Percentiles rank a stretch among this genome's conserved stretches.
phyloP scores from a whole-genome alignment of 2,888 invertebrate species.

The Metacarcinus magister region DNA sequence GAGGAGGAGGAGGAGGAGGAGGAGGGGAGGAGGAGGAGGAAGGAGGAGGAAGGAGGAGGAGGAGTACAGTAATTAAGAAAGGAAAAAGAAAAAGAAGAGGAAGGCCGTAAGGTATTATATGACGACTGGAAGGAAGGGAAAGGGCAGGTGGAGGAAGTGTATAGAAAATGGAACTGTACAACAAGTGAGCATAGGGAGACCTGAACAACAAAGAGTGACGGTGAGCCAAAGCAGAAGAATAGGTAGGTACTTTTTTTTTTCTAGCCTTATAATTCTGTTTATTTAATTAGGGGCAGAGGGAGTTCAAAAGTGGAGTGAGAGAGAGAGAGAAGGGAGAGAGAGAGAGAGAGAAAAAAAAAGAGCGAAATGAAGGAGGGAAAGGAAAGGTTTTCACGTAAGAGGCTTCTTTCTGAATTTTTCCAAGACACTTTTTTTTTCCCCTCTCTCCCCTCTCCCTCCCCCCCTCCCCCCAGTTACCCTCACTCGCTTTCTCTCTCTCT shows the following conservation, averaged over 20 bases:
- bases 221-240: neutral
- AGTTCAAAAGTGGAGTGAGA: too few relatives aligned
- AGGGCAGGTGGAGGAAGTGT: too few relatives aligned
- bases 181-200: too few relatives aligned
- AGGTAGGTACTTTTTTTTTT: slow-evolving; percentile 41
- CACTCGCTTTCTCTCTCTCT: neutral
- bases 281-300: slow-evolving; percentile 75
- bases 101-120: neutral
- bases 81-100: neutral
- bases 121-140: neutral
- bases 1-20: neutral
- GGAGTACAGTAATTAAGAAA: neutral
- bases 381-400: neutral
- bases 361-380: neutral
- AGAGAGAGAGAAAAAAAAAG: neutral
- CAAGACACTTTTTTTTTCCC: neutral
- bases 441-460: neutral
- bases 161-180: too few relatives aligned
- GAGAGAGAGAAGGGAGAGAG: neutral
- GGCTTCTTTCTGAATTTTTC: neutral
- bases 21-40: neutral
- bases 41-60: neutral
- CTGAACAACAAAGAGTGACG: neutral
- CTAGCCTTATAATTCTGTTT: slow-evolving; percentile 71
- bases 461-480: too few relatives aligned